phyloP scores from a whole-genome alignment of 2,888 invertebrate species.

The Spodoptera picta region DNA sequence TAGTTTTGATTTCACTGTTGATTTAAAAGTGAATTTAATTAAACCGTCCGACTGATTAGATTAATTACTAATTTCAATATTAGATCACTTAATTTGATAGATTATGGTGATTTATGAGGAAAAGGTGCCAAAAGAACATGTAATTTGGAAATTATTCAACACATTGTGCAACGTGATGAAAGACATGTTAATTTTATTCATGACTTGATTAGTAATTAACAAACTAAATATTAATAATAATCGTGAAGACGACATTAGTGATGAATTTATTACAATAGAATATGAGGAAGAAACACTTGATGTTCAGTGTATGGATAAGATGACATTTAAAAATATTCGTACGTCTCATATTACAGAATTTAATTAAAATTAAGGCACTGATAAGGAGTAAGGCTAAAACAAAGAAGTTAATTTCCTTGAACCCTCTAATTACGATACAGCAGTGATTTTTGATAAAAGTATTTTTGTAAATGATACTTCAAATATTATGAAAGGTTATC shows the following conservation, averaged over 20 bases:
- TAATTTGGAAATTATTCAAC: conserved; percentile 7
- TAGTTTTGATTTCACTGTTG: conserved; percentile 31
- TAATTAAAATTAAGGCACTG: no score
- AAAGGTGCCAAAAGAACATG: conserved; percentile 16
- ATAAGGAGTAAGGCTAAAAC: no score
- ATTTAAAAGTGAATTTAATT: conserved; percentile 8
- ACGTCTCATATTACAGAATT: no score
- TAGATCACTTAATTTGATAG: conserved; percentile 20
- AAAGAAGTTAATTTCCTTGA: no score
- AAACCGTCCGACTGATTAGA: conserved; percentile 8
- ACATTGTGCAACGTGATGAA: conserved; percentile 13
- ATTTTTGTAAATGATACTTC: no score
- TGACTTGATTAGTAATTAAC: conserved; percentile 10
- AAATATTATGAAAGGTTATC: no score
- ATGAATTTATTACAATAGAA: no score
- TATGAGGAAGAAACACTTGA: no score
- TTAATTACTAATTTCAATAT: conserved; percentile 23
- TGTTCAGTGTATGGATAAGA: no score
- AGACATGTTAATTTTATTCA: conserved; percentile 1
- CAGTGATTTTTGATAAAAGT: no score
- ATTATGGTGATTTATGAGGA: conserved; percentile 36
- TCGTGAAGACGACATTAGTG: background rate
- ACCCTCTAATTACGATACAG: no score
- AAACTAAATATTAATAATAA: conserved; percentile 1
- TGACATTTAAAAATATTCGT: no score